Evolutionary conservation across 2,113 vertebrate species (phyloP).

Genomic region (Penelope pileata): DNA sequence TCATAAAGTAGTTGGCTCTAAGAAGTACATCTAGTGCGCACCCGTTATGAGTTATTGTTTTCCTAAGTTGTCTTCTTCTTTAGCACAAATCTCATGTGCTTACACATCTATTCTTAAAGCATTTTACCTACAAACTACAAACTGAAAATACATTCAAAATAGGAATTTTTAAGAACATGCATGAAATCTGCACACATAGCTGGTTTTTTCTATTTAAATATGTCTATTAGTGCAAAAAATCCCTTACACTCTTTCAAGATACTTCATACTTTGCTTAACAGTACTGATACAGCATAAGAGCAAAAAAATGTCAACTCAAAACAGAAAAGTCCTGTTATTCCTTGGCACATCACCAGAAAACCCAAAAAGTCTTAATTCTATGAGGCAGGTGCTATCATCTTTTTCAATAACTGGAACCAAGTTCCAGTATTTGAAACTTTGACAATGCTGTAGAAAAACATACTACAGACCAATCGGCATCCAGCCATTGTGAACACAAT

Average conservation of each 20-base stretch:
- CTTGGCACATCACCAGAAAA: neutral
- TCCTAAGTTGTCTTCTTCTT: neutral
- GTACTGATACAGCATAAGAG: neutral
- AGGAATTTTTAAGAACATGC: neutral
- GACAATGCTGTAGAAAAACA: constrained; percentile 19
- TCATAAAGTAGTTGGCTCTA: neutral
- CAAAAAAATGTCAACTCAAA: neutral
- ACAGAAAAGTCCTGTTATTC: constrained; percentile 12
- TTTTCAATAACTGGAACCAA: neutral
- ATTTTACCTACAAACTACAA: neutral
- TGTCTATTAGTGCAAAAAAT: neutral
- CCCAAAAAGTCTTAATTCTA: neutral
- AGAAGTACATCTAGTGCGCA: neutral
- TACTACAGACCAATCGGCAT: neutral
- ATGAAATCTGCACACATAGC: neutral
- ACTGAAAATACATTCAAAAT: neutral
- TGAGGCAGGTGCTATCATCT: neutral
- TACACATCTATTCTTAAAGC: neutral
- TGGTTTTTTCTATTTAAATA: neutral
- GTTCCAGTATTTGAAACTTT: neutral
- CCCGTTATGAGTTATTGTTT: neutral
- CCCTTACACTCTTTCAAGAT: neutral
- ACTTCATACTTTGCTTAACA: neutral
- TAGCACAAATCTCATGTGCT: neutral
- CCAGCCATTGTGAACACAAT: neutral